Percentiles rank a stretch among this genome's conserved stretches.
Evolutionary conservation across 2,113 vertebrate species (phyloP).

Genomic region (Chaetops frenatus): DNA sequence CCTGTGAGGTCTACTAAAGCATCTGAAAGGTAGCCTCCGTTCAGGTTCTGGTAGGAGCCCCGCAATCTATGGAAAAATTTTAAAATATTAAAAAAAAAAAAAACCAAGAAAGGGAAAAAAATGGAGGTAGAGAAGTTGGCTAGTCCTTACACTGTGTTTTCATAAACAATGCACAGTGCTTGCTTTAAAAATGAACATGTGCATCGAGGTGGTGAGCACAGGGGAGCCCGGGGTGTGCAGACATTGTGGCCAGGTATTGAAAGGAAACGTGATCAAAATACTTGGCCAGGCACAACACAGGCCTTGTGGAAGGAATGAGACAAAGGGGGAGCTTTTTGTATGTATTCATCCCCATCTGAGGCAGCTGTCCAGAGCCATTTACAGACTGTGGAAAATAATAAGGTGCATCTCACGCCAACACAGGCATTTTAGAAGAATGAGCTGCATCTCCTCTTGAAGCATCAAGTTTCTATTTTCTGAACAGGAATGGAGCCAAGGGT

Average conservation of each 20-base stretch:
- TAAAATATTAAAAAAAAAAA: neutral
- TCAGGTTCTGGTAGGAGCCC: slow-evolving; percentile 85
- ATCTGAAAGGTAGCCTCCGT: slow-evolving; percentile 76
- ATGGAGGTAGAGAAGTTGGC: neutral
- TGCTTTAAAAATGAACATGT: neutral
- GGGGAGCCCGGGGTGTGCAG: neutral
- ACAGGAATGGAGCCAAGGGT: neutral
- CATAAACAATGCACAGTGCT: neutral
- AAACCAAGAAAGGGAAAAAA: rapidly evolving
- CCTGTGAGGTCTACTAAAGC: slow-evolving; percentile 89
- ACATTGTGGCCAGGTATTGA: neutral
- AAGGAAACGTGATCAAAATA: neutral
- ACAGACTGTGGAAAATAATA: neutral
- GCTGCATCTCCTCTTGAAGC: neutral
- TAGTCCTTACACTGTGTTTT: neutral
- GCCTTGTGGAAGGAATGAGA: neutral
- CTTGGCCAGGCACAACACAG: neutral
- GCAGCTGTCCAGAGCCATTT: neutral
- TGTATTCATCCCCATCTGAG: neutral
- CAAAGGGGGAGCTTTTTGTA: neutral
- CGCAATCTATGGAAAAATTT: slow-evolving; percentile 65
- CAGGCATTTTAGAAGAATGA: neutral
- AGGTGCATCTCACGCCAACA: neutral
- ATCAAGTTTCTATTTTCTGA: neutral
- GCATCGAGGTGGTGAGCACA: neutral